Conservation (phyloP, 2,113 vertebrate genomes). For the Leucopsar rothschildi region DNA sequence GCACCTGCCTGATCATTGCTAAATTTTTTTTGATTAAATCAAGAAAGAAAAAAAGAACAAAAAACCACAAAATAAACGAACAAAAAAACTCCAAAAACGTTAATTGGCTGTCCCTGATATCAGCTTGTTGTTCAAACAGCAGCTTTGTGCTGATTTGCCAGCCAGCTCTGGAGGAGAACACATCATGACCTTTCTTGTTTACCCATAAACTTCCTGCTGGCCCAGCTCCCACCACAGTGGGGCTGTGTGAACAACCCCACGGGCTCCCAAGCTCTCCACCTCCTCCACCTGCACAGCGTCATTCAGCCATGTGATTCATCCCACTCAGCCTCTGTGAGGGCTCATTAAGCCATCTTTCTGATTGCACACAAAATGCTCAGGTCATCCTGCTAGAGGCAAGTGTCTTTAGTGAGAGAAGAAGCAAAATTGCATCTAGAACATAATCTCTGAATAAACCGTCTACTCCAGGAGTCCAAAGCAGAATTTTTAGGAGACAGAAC, state of each 20-base stretch:
- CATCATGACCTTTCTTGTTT: neutral
- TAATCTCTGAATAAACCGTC: neutral
- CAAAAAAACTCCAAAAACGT: neutral
- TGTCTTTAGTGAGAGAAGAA: neutral
- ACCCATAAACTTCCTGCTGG: neutral
- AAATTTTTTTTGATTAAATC: neutral
- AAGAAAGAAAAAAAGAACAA: neutral
- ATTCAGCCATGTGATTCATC: neutral
- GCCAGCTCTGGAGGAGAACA: neutral
- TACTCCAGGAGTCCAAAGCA: neutral
- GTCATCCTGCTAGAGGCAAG: neutral
- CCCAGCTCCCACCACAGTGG: neutral
- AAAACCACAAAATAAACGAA: too few relatives aligned
- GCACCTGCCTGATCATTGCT: neutral
- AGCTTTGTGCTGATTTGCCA: neutral
- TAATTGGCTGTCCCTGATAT: neutral
- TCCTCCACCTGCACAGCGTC: neutral
- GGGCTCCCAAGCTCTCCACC: accelerated
- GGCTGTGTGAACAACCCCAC: neutral
- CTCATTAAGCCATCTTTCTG: neutral
- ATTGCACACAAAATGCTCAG: neutral
- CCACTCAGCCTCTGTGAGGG: neutral
- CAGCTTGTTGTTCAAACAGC: neutral
- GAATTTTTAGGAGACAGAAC: neutral
- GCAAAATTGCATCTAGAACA: neutral